Conservation (phyloP, 2,888 invertebrate genomes). For the Papilio demoleus region DNA sequence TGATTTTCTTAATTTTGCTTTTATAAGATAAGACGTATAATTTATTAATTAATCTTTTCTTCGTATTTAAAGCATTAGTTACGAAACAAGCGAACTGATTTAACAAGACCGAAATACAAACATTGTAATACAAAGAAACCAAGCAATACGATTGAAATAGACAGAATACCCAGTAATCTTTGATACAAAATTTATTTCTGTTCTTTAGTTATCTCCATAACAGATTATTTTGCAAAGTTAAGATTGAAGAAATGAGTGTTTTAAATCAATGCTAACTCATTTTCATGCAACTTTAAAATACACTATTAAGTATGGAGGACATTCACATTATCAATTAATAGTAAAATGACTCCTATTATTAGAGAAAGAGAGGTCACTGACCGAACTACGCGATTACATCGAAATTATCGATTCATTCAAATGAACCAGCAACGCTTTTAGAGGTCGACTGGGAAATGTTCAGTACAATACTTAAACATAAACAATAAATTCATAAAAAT, state of each 20-base stretch:
- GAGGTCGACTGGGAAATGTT: conserved; percentile 3
- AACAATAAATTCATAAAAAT: neutral
- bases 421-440: conserved; percentile 9
- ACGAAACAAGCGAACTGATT: neutral
- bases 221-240: neutral
- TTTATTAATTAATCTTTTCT: neutral
- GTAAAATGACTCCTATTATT: conserved; percentile 17
- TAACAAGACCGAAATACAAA: conserved; percentile 5
- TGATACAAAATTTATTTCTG: neutral
- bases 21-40: too few relatives aligned
- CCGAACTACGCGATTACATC: conserved; percentile 20
- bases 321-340: conserved; percentile 1
- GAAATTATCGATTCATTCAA: conserved; percentile 30
- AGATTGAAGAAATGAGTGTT: neutral
- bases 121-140: conserved; percentile 12
- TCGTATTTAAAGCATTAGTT: neutral
- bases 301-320: neutral
- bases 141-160: neutral
- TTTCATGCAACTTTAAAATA: neutral
- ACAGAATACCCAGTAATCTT: neutral
- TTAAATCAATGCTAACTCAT: too few relatives aligned
- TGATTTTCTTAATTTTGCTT: too few relatives aligned
- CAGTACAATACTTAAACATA: neutral
- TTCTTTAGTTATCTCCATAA: neutral
- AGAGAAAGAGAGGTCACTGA: conserved; percentile 19